Evolutionary conservation across 2,888 invertebrate species (phyloP).

Genomic region (Pristionchus japonicus): DNA sequence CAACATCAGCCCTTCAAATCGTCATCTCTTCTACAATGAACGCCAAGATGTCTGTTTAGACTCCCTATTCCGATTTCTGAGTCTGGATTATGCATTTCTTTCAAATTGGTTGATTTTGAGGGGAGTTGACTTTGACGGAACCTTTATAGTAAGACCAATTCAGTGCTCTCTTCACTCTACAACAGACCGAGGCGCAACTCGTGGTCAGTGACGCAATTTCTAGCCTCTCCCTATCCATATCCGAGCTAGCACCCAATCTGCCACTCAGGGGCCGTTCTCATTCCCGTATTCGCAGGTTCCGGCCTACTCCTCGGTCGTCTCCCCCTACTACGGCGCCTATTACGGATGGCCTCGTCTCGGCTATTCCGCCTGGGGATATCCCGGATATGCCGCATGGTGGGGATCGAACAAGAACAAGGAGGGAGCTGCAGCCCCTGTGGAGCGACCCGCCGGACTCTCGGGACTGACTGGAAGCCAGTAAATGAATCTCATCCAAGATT

Average conservation of each 20-base stretch:
- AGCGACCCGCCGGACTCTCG: neutral
- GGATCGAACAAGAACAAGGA: conserved; percentile 4
- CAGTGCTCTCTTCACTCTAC: neutral
- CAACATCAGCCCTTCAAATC: neutral
- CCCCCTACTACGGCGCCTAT: conserved; percentile 26
- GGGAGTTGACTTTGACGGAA: no score
- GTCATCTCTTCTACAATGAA: neutral
- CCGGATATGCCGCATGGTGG: conserved; percentile 11
- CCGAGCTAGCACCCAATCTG: no score
- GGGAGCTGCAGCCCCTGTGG: neutral
- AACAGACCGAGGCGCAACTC: neutral
- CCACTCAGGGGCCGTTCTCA: no score
- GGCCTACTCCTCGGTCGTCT: conserved; percentile 3
- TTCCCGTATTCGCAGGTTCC: neutral
- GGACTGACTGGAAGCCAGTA: neutral
- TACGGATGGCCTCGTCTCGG: neutral
- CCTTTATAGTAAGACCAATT: no score
- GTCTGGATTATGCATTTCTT: no score
- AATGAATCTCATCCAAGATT: neutral
- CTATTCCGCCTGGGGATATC: neutral
- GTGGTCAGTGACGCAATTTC: neutral
- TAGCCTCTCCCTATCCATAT: no score
- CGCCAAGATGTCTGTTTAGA: neutral
- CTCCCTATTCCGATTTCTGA: neutral
- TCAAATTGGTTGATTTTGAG: no score